These are phyloP conservation scores for Pardosa pseudoannulata DNA, from an alignment of 2,888 invertebrate genomes.

Conservation along the genomic window DNA sequence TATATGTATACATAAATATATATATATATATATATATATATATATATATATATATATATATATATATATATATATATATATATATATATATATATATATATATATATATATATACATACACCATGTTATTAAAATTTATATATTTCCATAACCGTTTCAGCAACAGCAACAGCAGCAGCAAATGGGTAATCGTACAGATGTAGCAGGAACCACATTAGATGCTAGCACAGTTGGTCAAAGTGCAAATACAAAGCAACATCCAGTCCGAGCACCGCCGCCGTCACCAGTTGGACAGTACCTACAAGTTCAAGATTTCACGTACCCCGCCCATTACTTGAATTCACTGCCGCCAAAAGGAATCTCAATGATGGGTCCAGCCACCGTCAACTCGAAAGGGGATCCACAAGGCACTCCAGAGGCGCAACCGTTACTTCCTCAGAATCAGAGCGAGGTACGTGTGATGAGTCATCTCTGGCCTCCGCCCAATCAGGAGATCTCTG, in stretches of 20 bases:
- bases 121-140: too few relatives aligned
- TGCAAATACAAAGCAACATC: conserved; percentile 29
- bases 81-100: background rate
- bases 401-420: conserved; percentile 45
- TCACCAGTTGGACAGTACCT: conserved; percentile 65
- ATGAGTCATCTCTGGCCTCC: conserved; percentile 71
- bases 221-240: background rate
- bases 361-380: conserved; percentile 38
- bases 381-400: conserved; percentile 35
- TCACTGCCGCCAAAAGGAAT: conserved; percentile 61
- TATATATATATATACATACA: too few relatives aligned
- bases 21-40: too few relatives aligned
- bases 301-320: conserved; percentile 67
- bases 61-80: background rate
- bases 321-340: conserved; percentile 53
- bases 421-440: conserved; percentile 61
- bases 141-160: background rate
- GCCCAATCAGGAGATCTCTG: conserved; percentile 71
- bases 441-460: conserved; percentile 57
- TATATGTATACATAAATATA: background rate
- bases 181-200: conserved; percentile 1
- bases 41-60: background rate
- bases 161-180: conserved; percentile 45
- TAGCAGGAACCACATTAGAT: conserved; percentile 4
- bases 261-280: conserved; percentile 59